Evolutionary conservation across 2,888 invertebrate species (phyloP).

Genomic region (Trimorus sp.): DNA sequence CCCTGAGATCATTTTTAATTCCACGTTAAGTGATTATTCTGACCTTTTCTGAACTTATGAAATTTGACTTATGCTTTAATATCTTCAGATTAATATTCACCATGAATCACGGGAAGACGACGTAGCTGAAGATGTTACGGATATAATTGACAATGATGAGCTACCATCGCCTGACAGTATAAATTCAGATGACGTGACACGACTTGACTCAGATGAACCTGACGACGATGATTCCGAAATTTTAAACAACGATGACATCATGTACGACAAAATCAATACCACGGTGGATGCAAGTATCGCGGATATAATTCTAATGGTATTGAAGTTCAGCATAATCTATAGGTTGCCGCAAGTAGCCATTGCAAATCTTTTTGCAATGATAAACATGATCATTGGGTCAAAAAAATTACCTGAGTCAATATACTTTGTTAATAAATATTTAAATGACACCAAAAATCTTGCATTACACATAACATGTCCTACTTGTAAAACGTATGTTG

Average conservation of each 20-base stretch:
- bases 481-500: not conserved
- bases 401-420: constrained; percentile 6
- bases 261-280: not conserved
- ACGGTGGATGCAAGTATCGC: not conserved
- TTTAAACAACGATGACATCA: not conserved
- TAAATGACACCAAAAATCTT: not conserved
- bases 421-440: constrained; percentile 6
- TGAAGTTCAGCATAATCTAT: not conserved
- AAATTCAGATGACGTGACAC: not conserved
- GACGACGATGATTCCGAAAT: not conserved
- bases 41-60: too few species aligned
- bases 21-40: too few species aligned
- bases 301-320: constrained; percentile 8
- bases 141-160: too few species aligned
- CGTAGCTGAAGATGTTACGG: not conserved
- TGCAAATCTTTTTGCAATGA: not conserved
- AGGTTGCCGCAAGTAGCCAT: constrained; percentile 10
- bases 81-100: too few species aligned
- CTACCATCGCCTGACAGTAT: not conserved
- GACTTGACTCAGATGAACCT: too few species aligned
- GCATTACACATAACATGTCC: constrained; percentile 4
- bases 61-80: too few species aligned
- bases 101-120: not conserved
- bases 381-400: not conserved
- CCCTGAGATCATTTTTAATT: too few species aligned